phyloP scores from a whole-genome alignment of 2,888 invertebrate genomes.

The Eumacrocentrus americanus region DNA sequence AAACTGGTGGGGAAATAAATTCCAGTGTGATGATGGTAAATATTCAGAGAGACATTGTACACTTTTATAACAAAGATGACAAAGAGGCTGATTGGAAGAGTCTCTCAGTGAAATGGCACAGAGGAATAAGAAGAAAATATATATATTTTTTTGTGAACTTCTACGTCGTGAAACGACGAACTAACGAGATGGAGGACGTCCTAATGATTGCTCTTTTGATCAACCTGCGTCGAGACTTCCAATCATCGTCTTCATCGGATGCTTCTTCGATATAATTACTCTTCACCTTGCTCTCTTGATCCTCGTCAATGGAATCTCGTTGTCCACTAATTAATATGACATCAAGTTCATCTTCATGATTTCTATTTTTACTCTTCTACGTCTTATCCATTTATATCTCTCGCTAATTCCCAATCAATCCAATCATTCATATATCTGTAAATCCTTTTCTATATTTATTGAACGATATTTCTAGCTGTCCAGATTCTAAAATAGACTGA shows the following conservation, averaged over 20 bases:
- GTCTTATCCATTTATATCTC: background rate
- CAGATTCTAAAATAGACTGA: no score
- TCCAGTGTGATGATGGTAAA: no score
- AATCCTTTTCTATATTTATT: no score
- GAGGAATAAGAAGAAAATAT: background rate
- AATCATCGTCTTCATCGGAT: background rate
- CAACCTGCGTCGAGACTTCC: background rate
- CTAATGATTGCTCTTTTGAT: background rate
- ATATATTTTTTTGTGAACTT: background rate
- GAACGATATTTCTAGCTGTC: no score
- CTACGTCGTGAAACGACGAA: background rate
- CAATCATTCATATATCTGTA: no score
- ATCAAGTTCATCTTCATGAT: background rate
- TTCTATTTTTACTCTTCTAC: background rate
- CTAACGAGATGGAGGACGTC: background rate
- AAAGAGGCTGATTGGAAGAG: no score
- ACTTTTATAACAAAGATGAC: no score
- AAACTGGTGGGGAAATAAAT: background rate
- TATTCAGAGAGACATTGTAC: no score
- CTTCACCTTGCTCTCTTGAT: background rate
- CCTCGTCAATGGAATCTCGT: background rate
- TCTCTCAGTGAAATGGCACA: background rate
- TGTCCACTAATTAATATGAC: background rate
- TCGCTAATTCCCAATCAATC: no score
- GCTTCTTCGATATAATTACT: background rate